Evolutionary conservation across 37 sponge, comb jelly and placozoan species (phyloP).

Genomic region (Lycopodina hypogea): DNA sequence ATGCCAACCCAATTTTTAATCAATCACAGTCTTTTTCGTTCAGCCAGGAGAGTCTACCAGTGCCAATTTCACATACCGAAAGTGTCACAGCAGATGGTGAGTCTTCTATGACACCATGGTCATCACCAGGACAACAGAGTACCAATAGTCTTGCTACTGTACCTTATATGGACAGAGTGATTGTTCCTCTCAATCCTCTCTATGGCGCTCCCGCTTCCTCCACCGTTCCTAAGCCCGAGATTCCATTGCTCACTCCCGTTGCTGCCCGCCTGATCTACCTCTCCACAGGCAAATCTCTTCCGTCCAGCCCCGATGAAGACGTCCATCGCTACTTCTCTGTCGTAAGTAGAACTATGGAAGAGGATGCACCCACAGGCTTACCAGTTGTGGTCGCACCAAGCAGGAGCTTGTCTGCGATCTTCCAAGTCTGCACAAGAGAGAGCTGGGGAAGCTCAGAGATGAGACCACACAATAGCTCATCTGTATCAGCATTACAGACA

Average conservation of each 20-base stretch:
- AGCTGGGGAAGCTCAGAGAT: no score
- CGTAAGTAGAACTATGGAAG: neutral
- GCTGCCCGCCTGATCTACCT: slow-evolving; percentile 20
- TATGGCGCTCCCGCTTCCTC: neutral
- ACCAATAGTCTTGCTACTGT: neutral
- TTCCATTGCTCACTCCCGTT: slow-evolving; percentile 32
- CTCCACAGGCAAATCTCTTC: slow-evolving; percentile 19
- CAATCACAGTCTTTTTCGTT: no score
- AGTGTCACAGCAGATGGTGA: no score
- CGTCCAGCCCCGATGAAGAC: slow-evolving; percentile 29
- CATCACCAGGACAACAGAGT: no score
- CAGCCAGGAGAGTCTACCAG: no score
- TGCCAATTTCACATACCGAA: no score
- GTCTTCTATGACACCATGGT: no score
- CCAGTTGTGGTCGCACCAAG: neutral
- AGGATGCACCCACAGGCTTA: neutral
- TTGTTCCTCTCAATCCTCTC: neutral
- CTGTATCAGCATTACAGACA: no score
- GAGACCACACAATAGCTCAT: no score
- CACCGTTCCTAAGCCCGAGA: neutral
- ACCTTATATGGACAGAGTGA: neutral
- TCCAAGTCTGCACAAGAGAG: no score
- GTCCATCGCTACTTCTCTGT: neutral
- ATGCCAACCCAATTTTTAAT: no score
- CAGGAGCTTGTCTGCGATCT: no score